phyloP scores from a whole-genome alignment of 2,797 vertebrate species.

The Chelidonichthys spinosus region DNA sequence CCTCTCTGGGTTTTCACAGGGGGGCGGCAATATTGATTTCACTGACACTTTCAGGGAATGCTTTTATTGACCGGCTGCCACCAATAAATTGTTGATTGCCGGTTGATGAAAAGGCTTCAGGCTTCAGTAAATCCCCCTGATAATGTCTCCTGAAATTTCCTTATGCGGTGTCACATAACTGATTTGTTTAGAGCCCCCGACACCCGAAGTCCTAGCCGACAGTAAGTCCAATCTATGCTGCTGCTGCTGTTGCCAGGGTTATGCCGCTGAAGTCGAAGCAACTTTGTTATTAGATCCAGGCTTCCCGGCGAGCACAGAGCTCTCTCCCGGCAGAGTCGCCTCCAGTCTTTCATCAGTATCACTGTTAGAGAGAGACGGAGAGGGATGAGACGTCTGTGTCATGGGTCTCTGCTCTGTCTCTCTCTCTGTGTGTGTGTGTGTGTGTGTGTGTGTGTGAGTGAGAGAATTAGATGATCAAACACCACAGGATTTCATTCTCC shows the following conservation, averaged over 20 bases:
- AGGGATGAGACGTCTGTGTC: constrained; percentile 42
- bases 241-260: constrained; percentile 58
- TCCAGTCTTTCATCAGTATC: constrained; percentile 65
- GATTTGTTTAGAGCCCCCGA: constrained; percentile 28
- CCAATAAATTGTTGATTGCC: constrained; percentile 71
- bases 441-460: background rate
- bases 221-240: constrained; percentile 35
- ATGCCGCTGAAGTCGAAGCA: constrained; percentile 62
- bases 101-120: constrained; percentile 64
- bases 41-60: constrained; percentile 63
- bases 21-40: constrained; percentile 65
- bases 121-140: constrained; percentile 46
- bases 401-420: constrained; percentile 28
- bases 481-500: background rate
- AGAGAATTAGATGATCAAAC: background rate
- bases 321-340: constrained; percentile 60
- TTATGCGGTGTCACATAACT: constrained; percentile 19
- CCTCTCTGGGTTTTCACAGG: constrained; percentile 29
- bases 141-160: constrained; percentile 38
- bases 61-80: constrained; percentile 67
- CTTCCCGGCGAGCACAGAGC: constrained; percentile 56
- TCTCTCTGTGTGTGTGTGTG: background rate
- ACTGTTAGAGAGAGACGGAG: constrained; percentile 45
- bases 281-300: constrained; percentile 65
- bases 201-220: constrained; percentile 27